These are phyloP conservation scores for Smutsia temminckii DNA, from an alignment of 2,797 vertebrate genomes.

Conservation along the genomic window DNA sequence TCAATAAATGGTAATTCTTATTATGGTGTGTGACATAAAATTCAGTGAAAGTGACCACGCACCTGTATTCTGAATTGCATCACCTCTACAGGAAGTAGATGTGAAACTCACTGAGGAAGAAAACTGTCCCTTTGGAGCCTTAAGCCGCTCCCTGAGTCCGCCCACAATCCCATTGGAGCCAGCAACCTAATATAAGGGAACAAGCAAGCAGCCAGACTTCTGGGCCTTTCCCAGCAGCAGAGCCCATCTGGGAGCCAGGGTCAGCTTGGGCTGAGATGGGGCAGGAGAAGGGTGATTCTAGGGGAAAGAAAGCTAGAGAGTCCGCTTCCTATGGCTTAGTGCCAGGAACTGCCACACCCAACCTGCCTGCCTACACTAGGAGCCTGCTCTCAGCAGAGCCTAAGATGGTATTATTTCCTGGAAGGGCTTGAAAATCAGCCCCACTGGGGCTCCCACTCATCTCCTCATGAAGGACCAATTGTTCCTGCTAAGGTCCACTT, in stretches of 20 bases:
- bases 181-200: not conserved
- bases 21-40: not conserved
- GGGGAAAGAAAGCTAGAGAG: not conserved
- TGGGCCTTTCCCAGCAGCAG: no score
- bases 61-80: not conserved
- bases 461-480: not conserved
- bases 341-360: rapidly evolving
- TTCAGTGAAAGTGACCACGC: not conserved
- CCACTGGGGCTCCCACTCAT: not conserved
- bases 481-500: not conserved
- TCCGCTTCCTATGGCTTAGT: not conserved
- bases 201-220: not conserved
- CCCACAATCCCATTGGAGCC: not conserved
- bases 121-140: not conserved
- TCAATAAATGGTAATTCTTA: not conserved
- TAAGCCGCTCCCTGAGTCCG: not conserved
- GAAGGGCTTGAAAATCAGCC: not conserved
- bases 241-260: not conserved
- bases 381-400: not conserved
- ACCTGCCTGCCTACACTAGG: not conserved
- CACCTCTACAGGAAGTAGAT: not conserved
- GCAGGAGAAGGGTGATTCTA: not conserved
- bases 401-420: not conserved
- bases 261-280: not conserved
- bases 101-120: not conserved